Conservation (phyloP, 1,140 invertebrate species). For the Hetaerina americana region DNA sequence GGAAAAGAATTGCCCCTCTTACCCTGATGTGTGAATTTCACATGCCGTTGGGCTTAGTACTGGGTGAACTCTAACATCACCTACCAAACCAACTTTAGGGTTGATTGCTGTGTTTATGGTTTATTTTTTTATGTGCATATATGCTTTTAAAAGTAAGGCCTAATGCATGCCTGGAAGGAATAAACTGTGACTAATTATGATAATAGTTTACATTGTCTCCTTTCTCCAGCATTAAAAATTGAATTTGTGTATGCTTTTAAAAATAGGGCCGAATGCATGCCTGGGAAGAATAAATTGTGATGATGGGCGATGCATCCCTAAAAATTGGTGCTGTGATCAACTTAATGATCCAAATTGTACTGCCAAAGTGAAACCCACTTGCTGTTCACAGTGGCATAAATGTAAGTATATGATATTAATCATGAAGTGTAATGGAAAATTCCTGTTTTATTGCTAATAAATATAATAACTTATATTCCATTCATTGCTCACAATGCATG, state of each 20-base stretch:
- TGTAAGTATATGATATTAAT: conserved; percentile 12
- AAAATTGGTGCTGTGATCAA: conserved; percentile 35
- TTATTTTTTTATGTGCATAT: neutral
- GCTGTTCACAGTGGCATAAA: conserved; percentile 17
- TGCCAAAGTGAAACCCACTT: conserved; percentile 24
- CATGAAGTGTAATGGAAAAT: too few relatives aligned
- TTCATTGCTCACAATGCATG: too few relatives aligned
- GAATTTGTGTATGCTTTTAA: conserved; percentile 3
- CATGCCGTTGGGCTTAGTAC: too few relatives aligned
- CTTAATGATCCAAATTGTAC: conserved; percentile 31
- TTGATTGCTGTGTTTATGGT: too few relatives aligned
- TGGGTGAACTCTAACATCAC: too few relatives aligned
- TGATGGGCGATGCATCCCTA: conserved; percentile 37
- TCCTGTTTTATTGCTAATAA: too few relatives aligned
- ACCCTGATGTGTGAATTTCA: too few relatives aligned
- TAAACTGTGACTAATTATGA: neutral
- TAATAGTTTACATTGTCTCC: neutral
- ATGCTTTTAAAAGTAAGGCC: neutral
- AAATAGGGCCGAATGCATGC: conserved; percentile 30
- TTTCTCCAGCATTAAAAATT: neutral
- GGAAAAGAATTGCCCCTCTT: too few relatives aligned
- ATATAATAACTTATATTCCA: too few relatives aligned
- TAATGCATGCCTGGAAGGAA: neutral
- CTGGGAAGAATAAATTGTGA: conserved; percentile 33
- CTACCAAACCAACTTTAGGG: too few relatives aligned